Evolutionary conservation across 1,140 invertebrate species (phyloP), one percentile per base, ranked within the genome.

Genomic region (Drosophila tani): DNA sequence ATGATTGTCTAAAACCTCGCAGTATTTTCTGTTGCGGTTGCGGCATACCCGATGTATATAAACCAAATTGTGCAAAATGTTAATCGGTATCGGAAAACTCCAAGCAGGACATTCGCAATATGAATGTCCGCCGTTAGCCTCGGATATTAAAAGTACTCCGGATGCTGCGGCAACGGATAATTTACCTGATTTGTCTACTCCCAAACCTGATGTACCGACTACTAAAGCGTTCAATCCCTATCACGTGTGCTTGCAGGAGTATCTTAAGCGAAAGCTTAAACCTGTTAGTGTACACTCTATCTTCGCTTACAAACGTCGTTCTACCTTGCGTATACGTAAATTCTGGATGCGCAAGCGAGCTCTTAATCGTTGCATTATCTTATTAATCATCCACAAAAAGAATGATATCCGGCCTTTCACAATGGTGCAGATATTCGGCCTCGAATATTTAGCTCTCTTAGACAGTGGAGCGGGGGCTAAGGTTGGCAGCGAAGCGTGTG

Each of bases 141-240:
- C n/a, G n/a, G n/a, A 38, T 12, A 24, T 5, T 38, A 14, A 7
- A 6, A n/a, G 8, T 32, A 9, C 5, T 51, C 6, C 19, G 12
- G n/a, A 32, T 27, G 6, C 17, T 19, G 0, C 46, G 21, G 29
- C 43, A 62, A 15, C 2, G n/a, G 59, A n/a, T 15, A 5, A 15
- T 63, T n/a, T n/a, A 40, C 19, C 32, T 15, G 8, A 27, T 8
- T 14, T 63, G 24, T 21, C 46, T 15, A 24, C 8, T 17, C 1
- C 14, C 15, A 2, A 40, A 40, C 8, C 21, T 29, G 19, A 41
- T 17, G 5, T 47, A 50, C 3, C 38, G 14, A 29, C 5, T 15
- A 12, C 32, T 2, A 3, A 5, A 55, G 12, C 9, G 9, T 70
- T 63, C 32, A 69, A 70, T 5, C 74, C 66, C 19, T 76, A 58